These are phyloP conservation scores for Entomobrya multifasciata DNA, from an alignment of 2,888 invertebrate species.

Conservation along the genomic window DNA sequence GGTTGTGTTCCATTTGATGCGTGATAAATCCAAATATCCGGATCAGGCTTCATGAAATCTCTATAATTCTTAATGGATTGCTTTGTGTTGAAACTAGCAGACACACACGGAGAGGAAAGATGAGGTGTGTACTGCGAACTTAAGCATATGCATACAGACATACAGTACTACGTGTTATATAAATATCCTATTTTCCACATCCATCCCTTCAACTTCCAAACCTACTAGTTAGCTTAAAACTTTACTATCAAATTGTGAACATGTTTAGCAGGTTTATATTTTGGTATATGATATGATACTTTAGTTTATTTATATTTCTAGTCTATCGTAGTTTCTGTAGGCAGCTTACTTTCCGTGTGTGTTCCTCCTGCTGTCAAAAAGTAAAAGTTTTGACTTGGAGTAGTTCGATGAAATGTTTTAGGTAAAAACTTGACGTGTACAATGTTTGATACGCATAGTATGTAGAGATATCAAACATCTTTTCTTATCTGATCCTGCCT, in stretches of 20 bases:
- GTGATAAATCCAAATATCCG: constrained; percentile 68
- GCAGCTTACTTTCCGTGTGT: not conserved
- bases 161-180: not conserved
- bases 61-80: constrained; percentile 65
- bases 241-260: constrained; percentile 2
- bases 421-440: constrained; percentile 50
- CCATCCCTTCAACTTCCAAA: too few relatives aligned
- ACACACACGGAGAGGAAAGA: constrained; percentile 17
- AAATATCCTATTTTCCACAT: too few relatives aligned
- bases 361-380: constrained; percentile 54
- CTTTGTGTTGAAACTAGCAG: constrained; percentile 45
- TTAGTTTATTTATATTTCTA: too few relatives aligned
- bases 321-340: too few relatives aligned
- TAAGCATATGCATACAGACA: not conserved
- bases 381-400: constrained; percentile 49
- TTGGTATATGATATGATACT: not conserved
- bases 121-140: constrained; percentile 47
- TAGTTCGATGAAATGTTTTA: constrained; percentile 46
- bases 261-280: not conserved
- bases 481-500: constrained; percentile 11
- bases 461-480: constrained; percentile 35
- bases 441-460: not conserved
- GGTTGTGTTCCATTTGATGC: constrained; percentile 49
- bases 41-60: constrained; percentile 60
- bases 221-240: not conserved